phyloP scores from a whole-genome alignment of 2,888 invertebrate species.

The Pterostichus niger region DNA sequence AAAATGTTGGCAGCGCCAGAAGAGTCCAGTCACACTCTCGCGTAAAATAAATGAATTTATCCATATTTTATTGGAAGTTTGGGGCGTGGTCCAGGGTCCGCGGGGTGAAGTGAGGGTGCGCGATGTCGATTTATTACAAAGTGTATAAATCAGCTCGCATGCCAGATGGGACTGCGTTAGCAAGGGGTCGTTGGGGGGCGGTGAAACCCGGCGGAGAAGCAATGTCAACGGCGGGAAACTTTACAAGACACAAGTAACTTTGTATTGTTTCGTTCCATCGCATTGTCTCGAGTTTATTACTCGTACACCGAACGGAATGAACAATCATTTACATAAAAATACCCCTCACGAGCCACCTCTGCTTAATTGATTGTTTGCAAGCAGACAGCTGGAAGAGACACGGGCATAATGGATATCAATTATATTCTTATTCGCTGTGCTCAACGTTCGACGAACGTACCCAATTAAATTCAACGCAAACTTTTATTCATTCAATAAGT shows the following conservation, averaged over 20 bases:
- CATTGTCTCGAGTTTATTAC: background rate
- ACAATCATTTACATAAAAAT: conserved; percentile 23
- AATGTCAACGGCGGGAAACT: background rate
- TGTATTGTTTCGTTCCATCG: conserved; percentile 21
- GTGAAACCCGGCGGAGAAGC: no score
- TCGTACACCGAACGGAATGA: conserved; percentile 5
- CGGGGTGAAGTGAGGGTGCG: background rate
- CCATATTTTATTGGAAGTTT: conserved; percentile 49
- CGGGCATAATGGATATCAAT: conserved; percentile 12
- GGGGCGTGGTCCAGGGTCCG: background rate
- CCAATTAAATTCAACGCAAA: background rate
- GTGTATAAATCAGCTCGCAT: conserved; percentile 60
- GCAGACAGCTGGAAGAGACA: conserved; percentile 14
- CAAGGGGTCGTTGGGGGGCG: no score
- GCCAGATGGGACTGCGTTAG: conserved; percentile 54
- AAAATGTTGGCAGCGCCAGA: background rate
- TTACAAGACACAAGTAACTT: conserved; percentile 1
- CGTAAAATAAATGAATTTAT: conserved; percentile 52
- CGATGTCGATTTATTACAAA: conserved; percentile 64
- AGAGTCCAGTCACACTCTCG: background rate
- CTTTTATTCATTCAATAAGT: no score
- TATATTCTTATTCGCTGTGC: background rate
- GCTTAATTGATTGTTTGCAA: conserved; percentile 5
- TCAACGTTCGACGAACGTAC: no score
- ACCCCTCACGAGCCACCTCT: background rate